These are phyloP conservation scores for Serinus canaria DNA, from an alignment of 2,113 vertebrate species.

Conservation along the genomic window DNA sequence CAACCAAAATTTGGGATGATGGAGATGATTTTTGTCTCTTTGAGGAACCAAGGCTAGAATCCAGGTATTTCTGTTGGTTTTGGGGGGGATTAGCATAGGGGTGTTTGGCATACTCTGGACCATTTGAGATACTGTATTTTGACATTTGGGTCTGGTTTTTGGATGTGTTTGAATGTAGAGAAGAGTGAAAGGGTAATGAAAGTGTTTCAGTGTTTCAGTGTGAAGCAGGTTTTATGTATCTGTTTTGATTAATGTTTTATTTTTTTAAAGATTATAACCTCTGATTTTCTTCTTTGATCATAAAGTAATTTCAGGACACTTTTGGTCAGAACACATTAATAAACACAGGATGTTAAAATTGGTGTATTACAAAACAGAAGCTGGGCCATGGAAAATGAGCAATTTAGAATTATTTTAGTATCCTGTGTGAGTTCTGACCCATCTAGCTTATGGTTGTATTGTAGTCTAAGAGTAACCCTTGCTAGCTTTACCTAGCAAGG, in stretches of 20 bases:
- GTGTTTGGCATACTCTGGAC: neutral
- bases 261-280: neutral
- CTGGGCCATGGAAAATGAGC: neutral
- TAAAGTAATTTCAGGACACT: neutral
- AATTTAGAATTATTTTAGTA: neutral
- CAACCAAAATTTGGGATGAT: slow-evolving; percentile 81
- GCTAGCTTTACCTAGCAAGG: neutral
- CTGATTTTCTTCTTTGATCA: neutral
- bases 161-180: neutral
- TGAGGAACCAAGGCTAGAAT: slow-evolving; percentile 66
- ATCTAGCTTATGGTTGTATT: neutral
- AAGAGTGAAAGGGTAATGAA: neutral
- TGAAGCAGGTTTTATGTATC: neutral
- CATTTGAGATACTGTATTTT: neutral
- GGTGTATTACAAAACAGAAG: neutral
- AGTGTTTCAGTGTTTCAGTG: neutral
- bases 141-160: neutral
- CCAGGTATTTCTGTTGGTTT: slow-evolving; percentile 52
- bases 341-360: neutral
- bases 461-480: neutral
- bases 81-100: rapidly evolving
- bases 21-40: slow-evolving; percentile 88
- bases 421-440: neutral
- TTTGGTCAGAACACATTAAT: neutral
- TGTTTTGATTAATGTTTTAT: neutral